Base-by-base conservation (phyloP, 2,797 vertebrate species). In the Notoglanidium macrostoma region DNA sequence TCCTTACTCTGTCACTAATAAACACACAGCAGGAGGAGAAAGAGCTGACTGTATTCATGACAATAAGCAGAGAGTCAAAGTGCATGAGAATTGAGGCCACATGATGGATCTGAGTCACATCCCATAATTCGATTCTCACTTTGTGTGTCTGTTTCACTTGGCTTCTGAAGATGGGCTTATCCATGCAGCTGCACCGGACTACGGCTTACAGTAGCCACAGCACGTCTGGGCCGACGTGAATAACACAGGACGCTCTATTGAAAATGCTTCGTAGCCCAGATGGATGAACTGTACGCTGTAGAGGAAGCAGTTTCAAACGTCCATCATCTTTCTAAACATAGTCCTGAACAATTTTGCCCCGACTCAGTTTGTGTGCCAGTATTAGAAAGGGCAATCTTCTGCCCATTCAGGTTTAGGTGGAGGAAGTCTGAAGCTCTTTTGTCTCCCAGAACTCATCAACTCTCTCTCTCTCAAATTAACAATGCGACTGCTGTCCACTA, bases 51-150 rank as follows among this genome's bases (percentile, higher is more conserved):
- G 90, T 91, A 46, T 91, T 83, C 81, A 1, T 74, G 85, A 89
- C 87, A 90, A 90, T 84, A 84, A 84, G 61, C 72, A 68, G 68
- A 87, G 85, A 85, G 79, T 87, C 88, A 89, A 85, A 86, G 83
- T 84, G 84, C 88, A 85, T 88, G 87, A 89, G 89, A 90, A 87
- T 86, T n/a, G 81, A 72, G 84, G 86, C 86, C 85, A 73, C 86
- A 88, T 86, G 91, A 88, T 89, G 49, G 82, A 91, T 67, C 90
- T 90, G 91, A 91, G 82, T 92, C 90, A 92, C 87, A 84, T 85
- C 88, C 67, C 35, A 87, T 91, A 91, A 91, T 91, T 90, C 46
- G 87, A 89, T 88, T 92, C 86, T 88, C 72, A 74, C 68, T 86
- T 89, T 85, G 82, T 89, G 85, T 70, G 59, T 84, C 87, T 88